A percentile compares a stretch with the other conserved stretches of the same genome.
phyloP scores from a whole-genome alignment of 1,140 invertebrate species.

The Metopolophium dirhodum region DNA sequence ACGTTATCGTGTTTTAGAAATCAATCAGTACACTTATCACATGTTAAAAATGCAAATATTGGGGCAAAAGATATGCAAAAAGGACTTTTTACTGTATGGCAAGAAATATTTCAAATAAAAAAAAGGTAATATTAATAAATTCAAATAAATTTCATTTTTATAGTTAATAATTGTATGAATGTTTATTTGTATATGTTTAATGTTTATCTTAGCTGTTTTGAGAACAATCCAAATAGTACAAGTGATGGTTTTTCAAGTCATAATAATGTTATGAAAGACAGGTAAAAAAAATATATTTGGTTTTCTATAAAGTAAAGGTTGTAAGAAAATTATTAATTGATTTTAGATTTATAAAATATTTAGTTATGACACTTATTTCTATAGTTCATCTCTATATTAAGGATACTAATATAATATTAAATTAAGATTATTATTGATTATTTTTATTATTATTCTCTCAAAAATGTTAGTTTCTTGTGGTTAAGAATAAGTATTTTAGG shows the following conservation, averaged over 20 bases:
- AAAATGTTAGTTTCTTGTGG: too few species aligned
- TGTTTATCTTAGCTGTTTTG: slow-evolving; percentile 23
- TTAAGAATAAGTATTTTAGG: too few species aligned
- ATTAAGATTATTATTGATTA: too few species aligned
- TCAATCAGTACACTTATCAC: slow-evolving; percentile 68
- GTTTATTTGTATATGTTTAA: not conserved
- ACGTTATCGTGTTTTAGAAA: slow-evolving; percentile 77
- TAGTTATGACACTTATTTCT: not conserved
- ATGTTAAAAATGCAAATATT: slow-evolving; percentile 74
- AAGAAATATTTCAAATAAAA: slow-evolving; percentile 78
- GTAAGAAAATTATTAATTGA: not conserved
- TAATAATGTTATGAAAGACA: slow-evolving; percentile 57
- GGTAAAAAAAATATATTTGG: slow-evolving; percentile 48
- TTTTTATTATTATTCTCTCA: too few species aligned
- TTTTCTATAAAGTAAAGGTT: not conserved
- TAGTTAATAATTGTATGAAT: not conserved
- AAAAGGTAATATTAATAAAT: slow-evolving; percentile 58
- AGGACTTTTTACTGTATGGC: slow-evolving; percentile 85
- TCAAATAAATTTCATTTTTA: not conserved
- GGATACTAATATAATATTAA: too few species aligned
- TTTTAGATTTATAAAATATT: not conserved
- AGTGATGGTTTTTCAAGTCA: slow-evolving; percentile 19
- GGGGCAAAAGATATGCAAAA: slow-evolving; percentile 88
- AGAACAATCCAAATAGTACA: slow-evolving; percentile 28
- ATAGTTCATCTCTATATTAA: not conserved